Conservation (phyloP, 2,888 invertebrate species). For the Patella ulyssiponensis region DNA sequence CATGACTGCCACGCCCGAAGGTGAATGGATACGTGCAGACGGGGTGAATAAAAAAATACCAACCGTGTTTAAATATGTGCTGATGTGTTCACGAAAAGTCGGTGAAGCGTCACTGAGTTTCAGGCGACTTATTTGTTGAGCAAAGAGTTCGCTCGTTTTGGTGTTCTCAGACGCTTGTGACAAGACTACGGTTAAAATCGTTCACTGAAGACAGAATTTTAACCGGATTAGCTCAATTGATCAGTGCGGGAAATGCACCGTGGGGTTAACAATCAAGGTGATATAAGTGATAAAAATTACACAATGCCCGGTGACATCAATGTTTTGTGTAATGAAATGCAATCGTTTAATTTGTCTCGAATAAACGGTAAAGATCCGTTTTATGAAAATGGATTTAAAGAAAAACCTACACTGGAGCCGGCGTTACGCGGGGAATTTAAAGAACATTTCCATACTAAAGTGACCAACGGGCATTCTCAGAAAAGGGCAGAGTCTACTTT, state of each 20-base stretch:
- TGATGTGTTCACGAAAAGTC: too few species aligned
- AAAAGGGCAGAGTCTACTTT: constrained; percentile 39
- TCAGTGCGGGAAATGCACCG: constrained; percentile 3
- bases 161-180: too few species aligned
- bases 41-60: too few species aligned
- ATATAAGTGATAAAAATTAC: not conserved
- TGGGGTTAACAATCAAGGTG: not conserved
- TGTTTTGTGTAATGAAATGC: not conserved
- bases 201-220: too few species aligned
- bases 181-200: too few species aligned
- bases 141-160: too few species aligned
- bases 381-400: constrained; percentile 1
- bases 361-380: not conserved
- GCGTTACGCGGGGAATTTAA: not conserved
- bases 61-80: too few species aligned
- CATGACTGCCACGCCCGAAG: constrained; percentile 3
- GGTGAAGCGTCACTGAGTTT: too few species aligned
- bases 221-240: not conserved
- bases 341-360: not conserved
- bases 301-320: not conserved
- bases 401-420: not conserved
- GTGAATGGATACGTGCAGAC: not conserved
- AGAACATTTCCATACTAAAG: not conserved
- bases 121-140: too few species aligned
- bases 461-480: not conserved